phyloP scores from a whole-genome alignment of 2,888 invertebrate species.

The Apamea sordens region DNA sequence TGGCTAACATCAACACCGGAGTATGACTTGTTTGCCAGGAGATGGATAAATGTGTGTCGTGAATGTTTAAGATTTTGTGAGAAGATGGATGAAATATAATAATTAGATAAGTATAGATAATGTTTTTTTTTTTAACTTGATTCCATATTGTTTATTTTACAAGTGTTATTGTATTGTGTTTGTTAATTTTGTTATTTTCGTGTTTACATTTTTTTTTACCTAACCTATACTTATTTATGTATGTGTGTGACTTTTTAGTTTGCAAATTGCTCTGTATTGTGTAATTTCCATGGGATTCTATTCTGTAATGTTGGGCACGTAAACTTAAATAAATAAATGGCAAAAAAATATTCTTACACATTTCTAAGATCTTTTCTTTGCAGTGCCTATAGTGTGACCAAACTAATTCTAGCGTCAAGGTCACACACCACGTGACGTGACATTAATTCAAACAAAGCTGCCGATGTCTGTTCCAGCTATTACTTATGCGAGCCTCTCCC shows the following conservation, averaged over 20 bases:
- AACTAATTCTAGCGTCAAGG: constrained; percentile 37
- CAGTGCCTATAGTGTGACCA: neutral
- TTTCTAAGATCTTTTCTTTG: neutral
- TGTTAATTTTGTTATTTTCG: too few species aligned
- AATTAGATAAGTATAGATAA: neutral
- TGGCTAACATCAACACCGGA: neutral
- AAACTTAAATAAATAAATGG: neutral
- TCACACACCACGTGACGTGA: constrained; percentile 43
- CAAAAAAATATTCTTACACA: neutral
- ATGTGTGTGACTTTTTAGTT: neutral
- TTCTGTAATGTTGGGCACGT: neutral
- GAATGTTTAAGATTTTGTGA: neutral
- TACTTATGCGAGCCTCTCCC: constrained; percentile 75
- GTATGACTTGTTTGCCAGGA: neutral
- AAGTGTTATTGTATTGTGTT: neutral
- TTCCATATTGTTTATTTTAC: neutral
- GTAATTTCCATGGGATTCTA: neutral
- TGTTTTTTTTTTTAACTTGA: neutral
- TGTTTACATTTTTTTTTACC: neutral
- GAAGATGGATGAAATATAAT: neutral
- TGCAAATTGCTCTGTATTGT: neutral
- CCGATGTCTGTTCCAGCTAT: constrained; percentile 72
- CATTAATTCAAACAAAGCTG: constrained; percentile 76
- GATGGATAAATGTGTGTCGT: neutral
- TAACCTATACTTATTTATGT: neutral